Conservation (phyloP, 2,113 vertebrate species). For the Lynx canadensis region DNA sequence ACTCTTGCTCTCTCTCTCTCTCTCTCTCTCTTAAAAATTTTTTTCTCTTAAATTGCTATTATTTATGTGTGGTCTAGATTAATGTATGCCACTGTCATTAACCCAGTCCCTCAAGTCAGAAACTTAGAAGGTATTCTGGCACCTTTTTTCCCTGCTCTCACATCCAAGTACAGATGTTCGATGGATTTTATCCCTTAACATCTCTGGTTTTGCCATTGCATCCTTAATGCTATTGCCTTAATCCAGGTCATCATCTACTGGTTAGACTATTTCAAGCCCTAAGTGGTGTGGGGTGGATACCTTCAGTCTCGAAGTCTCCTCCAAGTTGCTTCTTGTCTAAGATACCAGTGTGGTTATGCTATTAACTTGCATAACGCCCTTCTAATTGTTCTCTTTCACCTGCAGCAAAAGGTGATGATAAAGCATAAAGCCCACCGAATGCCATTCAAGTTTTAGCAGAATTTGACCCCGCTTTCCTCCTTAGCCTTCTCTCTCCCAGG, state of each 20-base stretch:
- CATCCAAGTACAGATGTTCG: not conserved
- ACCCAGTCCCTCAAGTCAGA: not conserved
- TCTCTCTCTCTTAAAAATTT: no score
- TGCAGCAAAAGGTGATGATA: not conserved
- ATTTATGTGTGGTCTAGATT: not conserved
- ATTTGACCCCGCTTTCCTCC: not conserved
- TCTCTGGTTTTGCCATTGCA: not conserved
- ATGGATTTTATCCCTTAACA: not conserved
- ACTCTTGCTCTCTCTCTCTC: no score
- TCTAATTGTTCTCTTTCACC: not conserved
- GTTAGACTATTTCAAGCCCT: not conserved
- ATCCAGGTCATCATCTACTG: not conserved
- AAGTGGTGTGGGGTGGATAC: not conserved
- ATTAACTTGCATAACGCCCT: not conserved
- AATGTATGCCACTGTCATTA: not conserved
- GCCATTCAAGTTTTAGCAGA: not conserved
- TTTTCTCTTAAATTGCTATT: not conserved
- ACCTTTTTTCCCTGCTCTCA: not conserved
- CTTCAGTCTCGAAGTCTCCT: not conserved
- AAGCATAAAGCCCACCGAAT: not conserved
- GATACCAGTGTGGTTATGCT: not conserved
- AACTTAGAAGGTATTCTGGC: not conserved
- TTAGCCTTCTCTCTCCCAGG: not conserved
- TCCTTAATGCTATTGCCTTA: not conserved
- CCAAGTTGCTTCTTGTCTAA: not conserved